Percentiles rank a stretch among this genome's conserved stretches.
Evolutionary conservation across 2,888 invertebrate genomes (phyloP).

Genomic region (Pammene aurita): DNA sequence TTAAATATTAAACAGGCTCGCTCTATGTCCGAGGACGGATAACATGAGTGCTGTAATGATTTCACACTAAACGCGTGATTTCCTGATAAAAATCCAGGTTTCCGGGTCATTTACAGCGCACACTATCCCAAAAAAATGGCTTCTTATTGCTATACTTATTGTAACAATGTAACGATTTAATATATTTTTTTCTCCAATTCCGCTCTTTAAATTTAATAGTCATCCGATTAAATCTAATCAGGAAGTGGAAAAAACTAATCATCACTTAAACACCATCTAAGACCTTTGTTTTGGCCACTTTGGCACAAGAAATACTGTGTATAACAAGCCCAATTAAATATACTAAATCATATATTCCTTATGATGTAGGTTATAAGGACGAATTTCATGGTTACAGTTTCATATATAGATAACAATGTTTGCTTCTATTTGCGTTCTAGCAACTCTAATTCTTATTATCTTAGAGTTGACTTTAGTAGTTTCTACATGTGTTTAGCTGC

Average conservation of each 20-base stretch:
- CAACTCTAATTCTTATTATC: background rate
- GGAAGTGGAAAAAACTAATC: slow-evolving; percentile 38
- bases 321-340: slow-evolving; percentile 26
- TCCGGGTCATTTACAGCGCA: slow-evolving; percentile 10
- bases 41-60: background rate
- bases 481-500: background rate
- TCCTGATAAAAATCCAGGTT: slow-evolving; percentile 5
- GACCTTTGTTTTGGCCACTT: slow-evolving; percentile 42
- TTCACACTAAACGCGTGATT: slow-evolving; percentile 13
- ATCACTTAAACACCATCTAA: slow-evolving; percentile 42
- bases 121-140: background rate
- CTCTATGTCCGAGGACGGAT: background rate
- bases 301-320: slow-evolving; percentile 26
- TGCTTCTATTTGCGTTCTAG: background rate
- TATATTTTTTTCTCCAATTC: slow-evolving; percentile 20
- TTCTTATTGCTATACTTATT: slow-evolving; percentile 11
- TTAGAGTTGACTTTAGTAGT: slow-evolving; percentile 15
- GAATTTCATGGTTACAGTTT: background rate
- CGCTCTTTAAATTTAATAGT: slow-evolving; percentile 19
- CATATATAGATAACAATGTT: background rate
- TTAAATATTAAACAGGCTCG: too few species aligned
- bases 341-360: background rate
- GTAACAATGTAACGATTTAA: slow-evolving; percentile 12
- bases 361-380: background rate
- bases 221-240: slow-evolving; percentile 39